Evolutionary conservation across 2,113 vertebrate species (phyloP).

Genomic region (Corydoras maculifer): DNA sequence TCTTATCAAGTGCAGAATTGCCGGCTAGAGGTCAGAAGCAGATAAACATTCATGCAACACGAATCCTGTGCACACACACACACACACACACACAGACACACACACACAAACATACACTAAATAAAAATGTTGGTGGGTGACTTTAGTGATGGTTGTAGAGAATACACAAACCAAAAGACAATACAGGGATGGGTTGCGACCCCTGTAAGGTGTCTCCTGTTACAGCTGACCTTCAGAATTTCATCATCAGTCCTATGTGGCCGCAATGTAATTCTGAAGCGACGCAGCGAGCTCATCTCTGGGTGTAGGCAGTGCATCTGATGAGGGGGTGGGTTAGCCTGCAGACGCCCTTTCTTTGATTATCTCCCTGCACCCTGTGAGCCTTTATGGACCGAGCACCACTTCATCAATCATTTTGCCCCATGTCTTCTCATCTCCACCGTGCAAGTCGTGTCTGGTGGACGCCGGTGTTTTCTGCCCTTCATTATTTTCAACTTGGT

Average conservation of each 20-base stretch:
- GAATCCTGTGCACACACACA: conserved; percentile 59
- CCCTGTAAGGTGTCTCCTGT: conserved; percentile 97
- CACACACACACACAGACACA: conserved; percentile 23
- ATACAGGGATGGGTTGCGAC: conserved; percentile 78
- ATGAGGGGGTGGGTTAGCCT: conserved; percentile 41
- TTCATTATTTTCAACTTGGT: background rate
- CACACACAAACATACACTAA: conserved; percentile 4
- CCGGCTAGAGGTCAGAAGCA: conserved; percentile 96
- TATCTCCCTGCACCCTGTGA: conserved; percentile 91
- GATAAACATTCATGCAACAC: conserved; percentile 98
- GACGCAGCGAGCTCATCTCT: conserved; percentile 75
- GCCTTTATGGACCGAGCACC: conserved; percentile 96
- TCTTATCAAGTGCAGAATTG: conserved; percentile 99
- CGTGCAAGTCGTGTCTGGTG: conserved; percentile 45
- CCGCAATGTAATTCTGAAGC: conserved; percentile 95
- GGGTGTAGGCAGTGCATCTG: conserved; percentile 56
- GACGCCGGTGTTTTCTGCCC: background rate
- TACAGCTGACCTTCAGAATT: conserved; percentile 99
- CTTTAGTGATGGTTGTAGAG: conserved; percentile 39
- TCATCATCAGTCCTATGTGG: conserved; percentile 81
- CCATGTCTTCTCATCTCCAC: conserved; percentile 61
- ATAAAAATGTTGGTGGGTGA: conserved; percentile 58
- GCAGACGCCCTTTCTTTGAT: conserved; percentile 92
- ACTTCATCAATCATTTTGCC: conserved; percentile 92
- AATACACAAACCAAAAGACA: conserved; percentile 61